Evolutionary conservation across 1,140 invertebrate species (phyloP), one percentile per base, ranked within the genome.

Genomic region (Calephelis nemesis): DNA sequence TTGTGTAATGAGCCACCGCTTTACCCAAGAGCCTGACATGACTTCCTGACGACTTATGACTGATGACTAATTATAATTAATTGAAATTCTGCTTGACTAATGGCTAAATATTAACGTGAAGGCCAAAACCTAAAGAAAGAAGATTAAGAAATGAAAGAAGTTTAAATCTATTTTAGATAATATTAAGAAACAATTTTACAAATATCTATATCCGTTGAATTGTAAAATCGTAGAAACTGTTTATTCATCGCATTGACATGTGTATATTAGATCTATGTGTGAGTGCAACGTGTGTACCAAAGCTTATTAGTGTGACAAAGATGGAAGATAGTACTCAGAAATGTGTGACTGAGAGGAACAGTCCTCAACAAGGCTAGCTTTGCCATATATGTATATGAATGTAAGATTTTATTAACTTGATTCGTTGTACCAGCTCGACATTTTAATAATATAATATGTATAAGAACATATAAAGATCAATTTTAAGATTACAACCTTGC

Each of bases 161-260:
- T 30, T 30, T 30, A 30, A 30, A 30, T 2, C 30, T 54, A 10
- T 74, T 87, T 79, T 82, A 79, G 71, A 76, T 81, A 78, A 87
- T 89, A 87, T 83, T 74, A 88, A 86, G 85, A 87, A 81, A 76
- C 74, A 85, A 86, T 84, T 88, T 84, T 84, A 83, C 86, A 89
- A 85, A 88, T 88, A 85, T 88, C 83, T 84, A 79, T 84, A 82
- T 87, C 85, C 87, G 87, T 91, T 88, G 84, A 87, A 79, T 85
- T 87, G 85, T 88, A 88, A 91, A 91, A 89, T 89, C 83, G 82
- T 79, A 87, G 87, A 91, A 88, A 89, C 88, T 87, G 83, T 89
- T 87, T 87, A 91, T 90, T 89, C 87, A 86, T 86, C 84, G 84
- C 83, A 87, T 86, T 84, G 86, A 88, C 82, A 87, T 75, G 67